Conservation (phyloP, 1,140 invertebrate species). For the Bombus terrestris region DNA sequence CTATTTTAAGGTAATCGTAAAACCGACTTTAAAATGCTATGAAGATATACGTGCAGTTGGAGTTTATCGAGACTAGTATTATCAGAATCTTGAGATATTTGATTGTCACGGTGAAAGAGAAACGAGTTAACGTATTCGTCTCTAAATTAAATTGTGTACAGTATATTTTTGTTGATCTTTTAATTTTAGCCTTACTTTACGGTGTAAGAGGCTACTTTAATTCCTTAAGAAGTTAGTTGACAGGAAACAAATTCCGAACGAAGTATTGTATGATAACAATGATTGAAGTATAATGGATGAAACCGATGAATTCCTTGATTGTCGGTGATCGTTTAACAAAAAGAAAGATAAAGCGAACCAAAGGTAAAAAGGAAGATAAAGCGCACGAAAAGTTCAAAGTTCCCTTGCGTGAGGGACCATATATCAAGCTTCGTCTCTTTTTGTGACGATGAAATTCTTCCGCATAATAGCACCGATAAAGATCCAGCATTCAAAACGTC, state of each 20-base stretch:
- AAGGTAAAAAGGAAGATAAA: not conserved
- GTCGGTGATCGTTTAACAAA: not conserved
- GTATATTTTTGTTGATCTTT: no score
- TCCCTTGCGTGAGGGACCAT: not conserved
- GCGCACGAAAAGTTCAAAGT: not conserved
- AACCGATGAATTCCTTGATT: not conserved
- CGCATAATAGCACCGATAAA: not conserved
- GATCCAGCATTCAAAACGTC: not conserved
- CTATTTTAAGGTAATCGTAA: not conserved
- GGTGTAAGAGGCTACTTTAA: no score
- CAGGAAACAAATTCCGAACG: not conserved
- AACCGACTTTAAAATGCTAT: not conserved
- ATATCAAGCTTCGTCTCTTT: not conserved
- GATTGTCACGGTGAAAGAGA: not conserved
- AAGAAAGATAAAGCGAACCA: not conserved
- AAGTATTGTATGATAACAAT: not conserved
- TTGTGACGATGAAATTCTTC: not conserved
- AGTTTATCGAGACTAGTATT: not conserved
- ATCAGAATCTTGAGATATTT: not conserved
- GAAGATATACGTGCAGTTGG: not conserved
- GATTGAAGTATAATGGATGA: not conserved
- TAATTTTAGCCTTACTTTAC: no score
- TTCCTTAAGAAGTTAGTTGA: no score
- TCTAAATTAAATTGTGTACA: no score
- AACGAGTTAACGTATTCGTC: not conserved